These are phyloP conservation scores for Poicephalus meyeri DNA, from an alignment of 2,113 vertebrate species.

Conservation along the genomic window DNA sequence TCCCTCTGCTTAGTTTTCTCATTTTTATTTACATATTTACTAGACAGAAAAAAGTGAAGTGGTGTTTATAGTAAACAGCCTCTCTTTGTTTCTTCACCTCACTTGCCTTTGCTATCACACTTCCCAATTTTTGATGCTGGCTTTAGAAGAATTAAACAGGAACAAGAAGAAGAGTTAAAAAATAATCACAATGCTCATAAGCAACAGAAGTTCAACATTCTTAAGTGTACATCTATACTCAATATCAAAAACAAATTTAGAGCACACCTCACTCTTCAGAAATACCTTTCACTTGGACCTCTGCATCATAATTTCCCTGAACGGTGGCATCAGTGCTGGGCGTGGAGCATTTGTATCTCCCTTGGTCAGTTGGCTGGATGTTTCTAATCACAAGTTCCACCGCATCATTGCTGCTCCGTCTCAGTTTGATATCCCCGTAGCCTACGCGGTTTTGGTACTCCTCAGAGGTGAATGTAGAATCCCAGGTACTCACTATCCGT, in stretches of 20 bases:
- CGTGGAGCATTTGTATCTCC: slow-evolving; percentile 86
- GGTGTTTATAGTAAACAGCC: background rate
- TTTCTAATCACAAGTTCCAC: slow-evolving; percentile 86
- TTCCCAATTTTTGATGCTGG: background rate
- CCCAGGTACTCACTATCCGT: slow-evolving; percentile 89
- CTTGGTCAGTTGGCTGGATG: slow-evolving; percentile 79
- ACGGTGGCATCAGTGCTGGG: slow-evolving; percentile 90
- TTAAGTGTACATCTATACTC: background rate
- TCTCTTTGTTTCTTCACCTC: background rate
- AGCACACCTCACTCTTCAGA: slow-evolving; percentile 48
- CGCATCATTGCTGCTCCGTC: slow-evolving; percentile 76
- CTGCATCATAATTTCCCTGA: slow-evolving; percentile 89
- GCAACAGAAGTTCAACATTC: background rate
- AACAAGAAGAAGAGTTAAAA: background rate
- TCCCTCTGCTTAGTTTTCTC: background rate
- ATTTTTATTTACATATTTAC: slow-evolving; percentile 26
- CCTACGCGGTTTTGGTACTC: slow-evolving; percentile 77
- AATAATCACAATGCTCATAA: background rate
- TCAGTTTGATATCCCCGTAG: slow-evolving; percentile 77
- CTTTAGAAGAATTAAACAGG: background rate
- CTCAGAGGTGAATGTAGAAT: slow-evolving; percentile 78
- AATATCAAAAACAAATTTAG: background rate
- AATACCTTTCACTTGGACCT: slow-evolving; percentile 87
- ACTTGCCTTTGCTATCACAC: background rate
- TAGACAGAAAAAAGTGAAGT: background rate